phyloP scores from a whole-genome alignment of 2,113 vertebrate genomes.

The Ochotona princeps region DNA sequence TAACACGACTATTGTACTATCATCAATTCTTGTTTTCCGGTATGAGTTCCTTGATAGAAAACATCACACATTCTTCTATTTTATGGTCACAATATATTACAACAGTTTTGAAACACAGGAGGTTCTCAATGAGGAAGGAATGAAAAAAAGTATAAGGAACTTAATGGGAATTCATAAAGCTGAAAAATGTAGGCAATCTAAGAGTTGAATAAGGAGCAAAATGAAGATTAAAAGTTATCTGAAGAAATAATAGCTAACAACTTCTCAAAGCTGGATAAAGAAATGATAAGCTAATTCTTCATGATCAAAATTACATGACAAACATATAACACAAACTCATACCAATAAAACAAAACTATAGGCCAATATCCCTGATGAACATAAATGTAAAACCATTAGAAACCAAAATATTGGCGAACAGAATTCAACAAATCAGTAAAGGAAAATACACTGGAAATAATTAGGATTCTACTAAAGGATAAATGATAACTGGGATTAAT shows the following conservation, averaged over 20 bases:
- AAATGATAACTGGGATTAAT: too few species aligned
- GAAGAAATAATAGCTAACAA: neutral
- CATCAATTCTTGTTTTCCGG: neutral
- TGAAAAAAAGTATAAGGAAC: neutral
- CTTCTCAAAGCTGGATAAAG: too few species aligned
- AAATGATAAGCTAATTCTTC: neutral
- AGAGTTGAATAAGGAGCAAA: neutral
- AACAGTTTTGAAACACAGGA: neutral
- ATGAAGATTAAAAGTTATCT: neutral
- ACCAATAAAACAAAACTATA: neutral
- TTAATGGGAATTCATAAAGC: neutral
- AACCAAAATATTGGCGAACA: neutral
- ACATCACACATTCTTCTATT: neutral
- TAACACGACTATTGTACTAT: neutral
- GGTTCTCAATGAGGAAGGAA: neutral
- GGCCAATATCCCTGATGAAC: neutral
- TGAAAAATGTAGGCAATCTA: neutral
- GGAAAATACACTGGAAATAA: neutral
- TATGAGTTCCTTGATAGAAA: neutral
- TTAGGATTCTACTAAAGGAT: neutral
- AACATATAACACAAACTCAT: neutral
- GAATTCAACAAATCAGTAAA: neutral
- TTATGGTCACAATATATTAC: neutral
- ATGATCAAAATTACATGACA: too few species aligned
- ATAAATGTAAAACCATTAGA: neutral